phyloP scores from a whole-genome alignment of 2,113 vertebrate genomes.

The Sinocyclocheilus rhinocerous region DNA sequence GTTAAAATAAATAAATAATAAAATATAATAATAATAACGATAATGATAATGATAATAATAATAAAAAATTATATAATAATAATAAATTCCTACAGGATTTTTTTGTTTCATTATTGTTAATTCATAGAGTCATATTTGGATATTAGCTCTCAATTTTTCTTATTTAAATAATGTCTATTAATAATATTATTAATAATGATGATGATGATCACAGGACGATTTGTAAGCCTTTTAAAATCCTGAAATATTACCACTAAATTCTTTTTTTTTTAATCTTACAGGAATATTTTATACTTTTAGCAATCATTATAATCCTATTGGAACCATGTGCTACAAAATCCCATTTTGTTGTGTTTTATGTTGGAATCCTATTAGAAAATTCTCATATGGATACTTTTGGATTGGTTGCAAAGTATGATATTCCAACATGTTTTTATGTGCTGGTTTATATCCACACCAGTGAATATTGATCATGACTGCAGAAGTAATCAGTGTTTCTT shows the following conservation, averaged over 20 bases:
- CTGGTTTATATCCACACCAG: background rate
- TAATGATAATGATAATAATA: background rate
- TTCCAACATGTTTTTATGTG: background rate
- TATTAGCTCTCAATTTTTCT: background rate
- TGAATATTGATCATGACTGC: background rate
- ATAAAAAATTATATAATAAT: background rate
- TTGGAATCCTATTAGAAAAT: background rate
- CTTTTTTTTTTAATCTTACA: background rate
- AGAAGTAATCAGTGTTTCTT: background rate
- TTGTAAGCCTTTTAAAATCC: background rate
- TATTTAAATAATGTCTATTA: background rate
- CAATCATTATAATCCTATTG: background rate
- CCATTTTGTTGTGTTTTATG: background rate
- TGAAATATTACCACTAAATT: background rate
- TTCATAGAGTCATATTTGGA: background rate
- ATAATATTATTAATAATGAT: background rate
- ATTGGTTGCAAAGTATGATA: background rate
- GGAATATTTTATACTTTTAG: background rate
- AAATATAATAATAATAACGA: background rate
- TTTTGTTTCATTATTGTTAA: background rate
- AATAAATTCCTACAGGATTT: background rate
- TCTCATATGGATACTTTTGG: background rate
- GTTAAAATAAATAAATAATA: conserved; percentile 35
- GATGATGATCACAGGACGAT: background rate
- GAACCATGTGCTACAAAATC: background rate